Evolutionary conservation across 2,888 invertebrate species (phyloP).

Genomic region (Lochmaea capreae): DNA sequence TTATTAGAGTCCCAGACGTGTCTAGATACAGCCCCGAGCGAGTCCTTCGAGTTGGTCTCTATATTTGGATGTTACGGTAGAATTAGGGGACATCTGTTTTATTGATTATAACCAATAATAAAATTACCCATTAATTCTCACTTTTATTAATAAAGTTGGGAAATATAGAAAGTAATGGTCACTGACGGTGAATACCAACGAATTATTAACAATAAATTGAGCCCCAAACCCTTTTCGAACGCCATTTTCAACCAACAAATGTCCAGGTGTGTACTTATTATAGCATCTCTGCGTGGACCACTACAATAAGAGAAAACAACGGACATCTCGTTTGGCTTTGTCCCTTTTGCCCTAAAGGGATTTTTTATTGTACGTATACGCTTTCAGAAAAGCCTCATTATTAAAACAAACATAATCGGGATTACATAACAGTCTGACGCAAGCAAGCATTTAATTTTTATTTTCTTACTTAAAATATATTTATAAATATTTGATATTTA

Average conservation of each 20-base stretch:
- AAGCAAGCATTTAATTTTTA: background rate
- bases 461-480: background rate
- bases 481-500: no score
- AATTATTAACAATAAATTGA: slow-evolving; percentile 43
- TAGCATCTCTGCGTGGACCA: slow-evolving; percentile 44
- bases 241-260: slow-evolving; percentile 50
- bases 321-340: slow-evolving; percentile 50
- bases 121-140: background rate
- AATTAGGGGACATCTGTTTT: background rate
- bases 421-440: background rate
- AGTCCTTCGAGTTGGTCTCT: slow-evolving; percentile 30
- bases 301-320: slow-evolving; percentile 50
- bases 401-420: slow-evolving; percentile 40
- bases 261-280: slow-evolving; percentile 52
- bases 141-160: background rate
- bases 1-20: slow-evolving; percentile 45
- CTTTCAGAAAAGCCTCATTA: slow-evolving; percentile 45
- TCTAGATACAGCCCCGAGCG: slow-evolving; percentile 33
- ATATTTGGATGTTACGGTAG: background rate
- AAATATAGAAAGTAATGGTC: no score
- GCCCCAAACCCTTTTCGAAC: slow-evolving; percentile 45
- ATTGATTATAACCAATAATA: background rate
- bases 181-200: no score
- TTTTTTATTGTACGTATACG: slow-evolving; percentile 39
- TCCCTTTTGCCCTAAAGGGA: slow-evolving; percentile 49